A percentile compares a stretch with the other conserved stretches of the same genome.
Evolutionary conservation across 1,140 invertebrate species (phyloP).

Genomic region (Eciton burchellii): DNA sequence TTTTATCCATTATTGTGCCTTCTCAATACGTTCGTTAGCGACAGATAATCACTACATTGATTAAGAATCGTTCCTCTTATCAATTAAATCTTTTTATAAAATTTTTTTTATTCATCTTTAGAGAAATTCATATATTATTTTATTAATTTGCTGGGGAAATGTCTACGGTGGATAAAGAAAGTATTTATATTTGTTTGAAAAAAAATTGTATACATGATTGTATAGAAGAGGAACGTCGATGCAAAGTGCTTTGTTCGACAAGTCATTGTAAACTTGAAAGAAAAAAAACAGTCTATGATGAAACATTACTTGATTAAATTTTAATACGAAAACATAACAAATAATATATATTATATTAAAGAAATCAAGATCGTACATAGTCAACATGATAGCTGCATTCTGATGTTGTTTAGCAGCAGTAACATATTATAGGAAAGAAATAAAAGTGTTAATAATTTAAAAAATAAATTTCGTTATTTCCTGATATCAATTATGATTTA

Average conservation of each 20-base stretch:
- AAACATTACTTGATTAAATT: neutral
- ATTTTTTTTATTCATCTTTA: neutral
- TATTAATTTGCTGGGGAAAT: constrained; percentile 4
- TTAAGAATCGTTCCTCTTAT: neutral
- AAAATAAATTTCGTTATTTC: neutral
- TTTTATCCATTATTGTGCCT: constrained; percentile 53
- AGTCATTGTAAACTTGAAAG: neutral
- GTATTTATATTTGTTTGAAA: neutral
- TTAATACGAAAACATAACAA: neutral
- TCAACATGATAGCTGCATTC: neutral
- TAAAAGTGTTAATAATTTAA: too few species aligned
- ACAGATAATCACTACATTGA: constrained; percentile 59
- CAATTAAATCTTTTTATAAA: neutral
- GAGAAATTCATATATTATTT: neutral
- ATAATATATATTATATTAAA: neutral
- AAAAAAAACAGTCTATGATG: neutral
- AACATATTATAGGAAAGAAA: neutral
- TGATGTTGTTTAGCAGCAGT: neutral
- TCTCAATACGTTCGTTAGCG: constrained; percentile 54
- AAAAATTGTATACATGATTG: too few species aligned
- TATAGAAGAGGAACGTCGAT: neutral
- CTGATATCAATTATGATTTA: neutral
- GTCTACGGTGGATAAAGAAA: constrained; percentile 27
- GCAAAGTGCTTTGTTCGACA: neutral
- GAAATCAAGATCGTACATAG: neutral